These are phyloP conservation scores for Mylabris phalerata DNA, from an alignment of 1,140 invertebrate genomes.

Conservation along the genomic window DNA sequence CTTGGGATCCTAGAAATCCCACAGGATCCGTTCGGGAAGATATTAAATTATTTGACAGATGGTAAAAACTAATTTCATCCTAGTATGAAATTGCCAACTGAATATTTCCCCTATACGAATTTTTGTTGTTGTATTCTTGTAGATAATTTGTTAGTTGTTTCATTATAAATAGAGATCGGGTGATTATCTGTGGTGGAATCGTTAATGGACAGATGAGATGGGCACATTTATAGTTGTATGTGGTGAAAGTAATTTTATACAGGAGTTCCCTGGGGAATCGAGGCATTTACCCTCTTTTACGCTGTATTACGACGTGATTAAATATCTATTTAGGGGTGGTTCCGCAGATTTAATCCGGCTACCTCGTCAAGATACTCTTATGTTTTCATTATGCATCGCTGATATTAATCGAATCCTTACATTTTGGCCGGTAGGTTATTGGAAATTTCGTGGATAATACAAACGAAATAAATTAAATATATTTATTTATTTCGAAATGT, in stretches of 20 bases:
- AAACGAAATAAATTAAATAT: too few relatives aligned
- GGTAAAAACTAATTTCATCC: slow-evolving; percentile 19
- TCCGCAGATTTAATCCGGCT: background rate
- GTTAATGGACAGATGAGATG: slow-evolving; percentile 12
- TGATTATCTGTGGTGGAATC: slow-evolving; percentile 13
- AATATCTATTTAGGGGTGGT: slow-evolving; percentile 16
- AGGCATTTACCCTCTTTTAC: slow-evolving; percentile 24
- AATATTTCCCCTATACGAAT: too few relatives aligned
- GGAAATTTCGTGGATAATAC: too few relatives aligned
- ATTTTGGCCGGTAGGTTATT: too few relatives aligned
- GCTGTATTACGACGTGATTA: slow-evolving; percentile 23
- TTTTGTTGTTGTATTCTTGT: background rate
- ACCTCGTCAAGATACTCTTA: too few relatives aligned
- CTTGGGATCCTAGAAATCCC: background rate
- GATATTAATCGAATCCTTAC: too few relatives aligned
- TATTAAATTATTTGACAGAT: slow-evolving; percentile 30
- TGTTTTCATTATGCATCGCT: too few relatives aligned
- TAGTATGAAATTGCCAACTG: background rate
- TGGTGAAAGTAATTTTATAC: slow-evolving; percentile 30
- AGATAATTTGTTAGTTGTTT: slow-evolving; percentile 14
- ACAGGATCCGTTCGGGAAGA: slow-evolving; percentile 3
- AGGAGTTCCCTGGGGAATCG: slow-evolving; percentile 14
- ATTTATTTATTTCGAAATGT: too few relatives aligned
- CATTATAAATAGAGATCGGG: slow-evolving; percentile 3
- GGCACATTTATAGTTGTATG: slow-evolving; percentile 16